Evolutionary conservation across 2,797 vertebrate species (phyloP).

Genomic region (Varecia variegata): DNA sequence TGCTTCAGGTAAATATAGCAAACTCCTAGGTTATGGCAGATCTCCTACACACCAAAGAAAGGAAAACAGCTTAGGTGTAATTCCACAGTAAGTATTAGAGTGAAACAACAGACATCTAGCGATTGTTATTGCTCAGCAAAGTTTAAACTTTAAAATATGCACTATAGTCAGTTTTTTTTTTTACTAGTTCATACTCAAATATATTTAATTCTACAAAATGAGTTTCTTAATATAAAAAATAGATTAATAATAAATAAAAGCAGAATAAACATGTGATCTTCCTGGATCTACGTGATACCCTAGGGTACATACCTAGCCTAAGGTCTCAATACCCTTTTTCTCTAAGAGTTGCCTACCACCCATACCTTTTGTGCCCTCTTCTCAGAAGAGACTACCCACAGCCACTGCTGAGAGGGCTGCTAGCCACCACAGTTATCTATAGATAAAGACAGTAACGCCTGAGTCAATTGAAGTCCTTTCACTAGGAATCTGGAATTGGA

Average conservation of each 20-base stretch:
- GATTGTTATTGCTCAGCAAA: background rate
- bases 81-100: background rate
- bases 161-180: background rate
- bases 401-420: background rate
- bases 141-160: background rate
- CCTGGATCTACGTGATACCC: background rate
- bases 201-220: background rate
- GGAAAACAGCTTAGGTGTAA: background rate
- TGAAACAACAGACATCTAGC: background rate
- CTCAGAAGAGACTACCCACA: background rate
- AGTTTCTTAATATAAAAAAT: background rate
- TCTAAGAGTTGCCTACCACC: background rate
- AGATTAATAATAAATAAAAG: background rate
- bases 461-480: background rate
- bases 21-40: conserved; percentile 95
- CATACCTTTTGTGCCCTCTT: background rate
- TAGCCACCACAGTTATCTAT: background rate
- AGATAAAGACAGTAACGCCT: background rate
- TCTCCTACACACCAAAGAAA: conserved; percentile 87
- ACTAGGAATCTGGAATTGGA: background rate
- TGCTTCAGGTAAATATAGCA: conserved; percentile 96
- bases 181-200: conserved; percentile 1
- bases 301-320: no score
- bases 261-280: background rate
- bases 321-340: background rate